A percentile compares a stretch with the other conserved stretches of the same genome.
Evolutionary conservation across 2,113 vertebrate species (phyloP).

Genomic region (Nerophis ophidion): DNA sequence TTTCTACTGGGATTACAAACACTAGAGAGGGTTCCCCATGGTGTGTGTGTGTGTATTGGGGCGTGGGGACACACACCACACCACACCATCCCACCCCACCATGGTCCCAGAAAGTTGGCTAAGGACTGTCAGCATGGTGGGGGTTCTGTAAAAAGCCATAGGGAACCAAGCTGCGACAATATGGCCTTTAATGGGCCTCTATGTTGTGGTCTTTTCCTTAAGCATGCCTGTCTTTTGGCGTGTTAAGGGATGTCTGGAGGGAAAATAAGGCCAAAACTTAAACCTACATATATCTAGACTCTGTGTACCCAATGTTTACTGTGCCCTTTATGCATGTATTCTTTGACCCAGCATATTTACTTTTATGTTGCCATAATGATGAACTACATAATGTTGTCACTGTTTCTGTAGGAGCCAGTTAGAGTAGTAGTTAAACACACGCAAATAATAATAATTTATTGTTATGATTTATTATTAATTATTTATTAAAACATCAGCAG

Average conservation of each 20-base stretch:
- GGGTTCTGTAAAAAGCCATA: constrained; percentile 61
- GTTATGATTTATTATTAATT: too few relatives aligned
- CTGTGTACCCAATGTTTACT: constrained; percentile 32
- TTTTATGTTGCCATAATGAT: constrained; percentile 15
- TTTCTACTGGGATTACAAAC: constrained; percentile 99
- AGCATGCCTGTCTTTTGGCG: constrained; percentile 66
- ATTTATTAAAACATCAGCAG: too few relatives aligned
- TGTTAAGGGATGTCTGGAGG: constrained; percentile 51
- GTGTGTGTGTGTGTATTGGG: constrained; percentile 56
- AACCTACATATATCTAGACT: constrained; percentile 53
- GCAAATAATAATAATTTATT: too few relatives aligned
- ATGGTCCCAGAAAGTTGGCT: constrained; percentile 61
- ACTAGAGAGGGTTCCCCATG: constrained; percentile 83
- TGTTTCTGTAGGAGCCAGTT: too few relatives aligned
- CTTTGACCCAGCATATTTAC: constrained; percentile 11
- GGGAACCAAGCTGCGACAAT: constrained; percentile 63
- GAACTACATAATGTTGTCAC: constrained; percentile 5
- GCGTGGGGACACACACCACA: too few relatives aligned
- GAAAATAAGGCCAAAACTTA: constrained; percentile 64
- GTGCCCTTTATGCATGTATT: constrained; percentile 36
- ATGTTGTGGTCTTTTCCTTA: constrained; percentile 56
- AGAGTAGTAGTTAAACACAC: background rate
- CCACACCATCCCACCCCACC: background rate
- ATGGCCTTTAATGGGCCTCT: constrained; percentile 69
- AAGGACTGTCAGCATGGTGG: constrained; percentile 66